These are phyloP conservation scores for Phalanger gymnotis DNA, from an alignment of 2,797 vertebrate genomes.

Conservation along the genomic window DNA sequence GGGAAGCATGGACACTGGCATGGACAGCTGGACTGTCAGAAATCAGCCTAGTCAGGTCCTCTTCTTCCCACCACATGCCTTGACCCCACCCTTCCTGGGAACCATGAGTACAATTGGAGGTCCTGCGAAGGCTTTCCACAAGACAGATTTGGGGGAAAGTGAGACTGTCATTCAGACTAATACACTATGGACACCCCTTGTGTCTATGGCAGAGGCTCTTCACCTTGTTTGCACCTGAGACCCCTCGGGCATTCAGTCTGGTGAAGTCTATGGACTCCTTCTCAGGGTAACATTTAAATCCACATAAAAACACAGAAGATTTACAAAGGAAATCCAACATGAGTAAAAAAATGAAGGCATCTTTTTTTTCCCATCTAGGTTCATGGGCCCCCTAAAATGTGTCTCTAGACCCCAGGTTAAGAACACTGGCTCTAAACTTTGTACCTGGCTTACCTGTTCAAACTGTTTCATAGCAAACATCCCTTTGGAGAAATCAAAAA, in stretches of 20 bases:
- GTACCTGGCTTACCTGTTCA: constrained; percentile 89
- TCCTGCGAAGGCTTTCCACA: neutral
- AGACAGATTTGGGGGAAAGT: neutral
- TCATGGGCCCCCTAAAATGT: neutral
- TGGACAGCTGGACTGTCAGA: neutral
- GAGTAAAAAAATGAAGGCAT: neutral
- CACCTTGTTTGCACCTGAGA: neutral
- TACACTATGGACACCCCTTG: no score
- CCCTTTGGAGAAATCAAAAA: constrained; percentile 92
- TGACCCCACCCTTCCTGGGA: neutral
- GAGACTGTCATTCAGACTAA: neutral
- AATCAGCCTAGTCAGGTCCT: no score
- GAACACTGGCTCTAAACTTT: constrained; percentile 12
- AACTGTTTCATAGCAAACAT: constrained; percentile 95
- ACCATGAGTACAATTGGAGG: neutral
- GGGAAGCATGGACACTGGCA: no score
- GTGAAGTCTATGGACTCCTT: neutral
- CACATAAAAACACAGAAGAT: neutral
- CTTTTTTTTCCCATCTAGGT: neutral
- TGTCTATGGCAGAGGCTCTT: neutral
- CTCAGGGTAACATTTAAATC: neutral
- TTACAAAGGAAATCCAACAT: neutral
- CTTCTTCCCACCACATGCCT: no score
- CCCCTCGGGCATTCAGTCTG: neutral
- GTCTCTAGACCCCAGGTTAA: neutral